Conservation (phyloP, 2,888 invertebrate genomes). For the Abscondita cerata region DNA sequence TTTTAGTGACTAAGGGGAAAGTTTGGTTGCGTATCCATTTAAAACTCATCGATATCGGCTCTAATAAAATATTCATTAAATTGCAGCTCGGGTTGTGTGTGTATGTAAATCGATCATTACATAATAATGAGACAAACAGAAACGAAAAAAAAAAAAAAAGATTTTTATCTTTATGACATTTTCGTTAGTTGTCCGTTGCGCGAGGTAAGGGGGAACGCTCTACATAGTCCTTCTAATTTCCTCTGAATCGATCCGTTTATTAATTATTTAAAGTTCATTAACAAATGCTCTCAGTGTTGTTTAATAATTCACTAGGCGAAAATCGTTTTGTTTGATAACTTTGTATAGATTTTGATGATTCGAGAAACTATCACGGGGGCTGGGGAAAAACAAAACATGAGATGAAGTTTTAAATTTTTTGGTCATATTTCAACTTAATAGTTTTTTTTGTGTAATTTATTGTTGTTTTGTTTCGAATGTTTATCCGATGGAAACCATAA, state of each 20-base stretch:
- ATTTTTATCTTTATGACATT: slow-evolving; percentile 29
- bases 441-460: neutral
- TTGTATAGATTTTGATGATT: slow-evolving; percentile 16
- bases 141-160: slow-evolving; percentile 20
- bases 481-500: too few species aligned
- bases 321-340: slow-evolving; percentile 20
- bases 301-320: slow-evolving; percentile 31
- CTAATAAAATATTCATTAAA: slow-evolving; percentile 33
- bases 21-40: slow-evolving; percentile 10
- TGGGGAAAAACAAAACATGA: neutral
- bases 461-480: too few species aligned
- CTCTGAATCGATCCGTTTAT: slow-evolving; percentile 29
- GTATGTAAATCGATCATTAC: slow-evolving; percentile 32
- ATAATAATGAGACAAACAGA: slow-evolving; percentile 9
- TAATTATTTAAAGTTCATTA: slow-evolving; percentile 39
- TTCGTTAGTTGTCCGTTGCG: slow-evolving; percentile 20
- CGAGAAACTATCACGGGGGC: neutral
- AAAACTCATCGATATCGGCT: slow-evolving; percentile 17
- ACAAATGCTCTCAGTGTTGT: slow-evolving; percentile 35
- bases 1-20: neutral
- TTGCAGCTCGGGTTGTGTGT: slow-evolving; percentile 27
- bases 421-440: slow-evolving; percentile 3
- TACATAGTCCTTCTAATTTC: slow-evolving; percentile 19
- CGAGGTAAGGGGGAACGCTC: slow-evolving; percentile 2
- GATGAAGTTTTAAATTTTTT: slow-evolving; percentile 7